Percentiles rank a stretch among this genome's conserved stretches.
Evolutionary conservation across 23 tunicate species (phyloP).

Genomic region (Clavelina lepadiformis): DNA sequence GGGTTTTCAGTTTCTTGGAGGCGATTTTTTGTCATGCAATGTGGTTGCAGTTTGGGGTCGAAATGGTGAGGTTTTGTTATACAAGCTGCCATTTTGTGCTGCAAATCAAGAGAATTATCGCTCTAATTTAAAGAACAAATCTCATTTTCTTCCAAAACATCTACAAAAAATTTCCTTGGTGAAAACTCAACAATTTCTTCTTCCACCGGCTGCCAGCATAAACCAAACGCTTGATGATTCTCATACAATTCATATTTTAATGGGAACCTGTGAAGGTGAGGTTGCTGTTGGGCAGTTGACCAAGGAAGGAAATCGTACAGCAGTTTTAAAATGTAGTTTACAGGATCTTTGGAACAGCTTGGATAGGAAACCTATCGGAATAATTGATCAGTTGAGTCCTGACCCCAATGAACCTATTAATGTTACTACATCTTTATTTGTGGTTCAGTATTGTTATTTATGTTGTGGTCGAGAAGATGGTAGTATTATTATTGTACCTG

Average conservation of each 20-base stretch:
- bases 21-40: slow-evolving; percentile 38
- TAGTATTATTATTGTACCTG: slow-evolving; percentile 75
- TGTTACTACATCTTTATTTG: slow-evolving; percentile 59
- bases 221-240: neutral
- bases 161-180: slow-evolving; percentile 3
- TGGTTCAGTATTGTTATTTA: slow-evolving; percentile 48
- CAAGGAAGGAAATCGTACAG: neutral
- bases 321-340: slow-evolving; percentile 18
- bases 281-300: slow-evolving; percentile 14
- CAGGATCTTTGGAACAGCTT: slow-evolving; percentile 46
- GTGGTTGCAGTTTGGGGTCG: slow-evolving; percentile 37
- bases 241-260: slow-evolving; percentile 10
- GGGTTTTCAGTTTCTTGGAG: slow-evolving; percentile 39
- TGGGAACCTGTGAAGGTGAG: slow-evolving; percentile 44
- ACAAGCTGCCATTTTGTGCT: slow-evolving; percentile 45
- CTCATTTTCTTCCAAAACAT: neutral
- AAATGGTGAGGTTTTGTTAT: slow-evolving; percentile 31
- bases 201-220: slow-evolving; percentile 46
- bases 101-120: slow-evolving; percentile 34
- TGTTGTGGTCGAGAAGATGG: slow-evolving; percentile 94
- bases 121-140: slow-evolving; percentile 13
- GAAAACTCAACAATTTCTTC: slow-evolving; percentile 12
- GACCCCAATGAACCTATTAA: slow-evolving; percentile 1
- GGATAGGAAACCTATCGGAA: slow-evolving; percentile 55
- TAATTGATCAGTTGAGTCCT: slow-evolving; percentile 55